Evolutionary conservation across 2,888 invertebrate species (phyloP).

Genomic region (Gonocerus acuteangulatus): DNA sequence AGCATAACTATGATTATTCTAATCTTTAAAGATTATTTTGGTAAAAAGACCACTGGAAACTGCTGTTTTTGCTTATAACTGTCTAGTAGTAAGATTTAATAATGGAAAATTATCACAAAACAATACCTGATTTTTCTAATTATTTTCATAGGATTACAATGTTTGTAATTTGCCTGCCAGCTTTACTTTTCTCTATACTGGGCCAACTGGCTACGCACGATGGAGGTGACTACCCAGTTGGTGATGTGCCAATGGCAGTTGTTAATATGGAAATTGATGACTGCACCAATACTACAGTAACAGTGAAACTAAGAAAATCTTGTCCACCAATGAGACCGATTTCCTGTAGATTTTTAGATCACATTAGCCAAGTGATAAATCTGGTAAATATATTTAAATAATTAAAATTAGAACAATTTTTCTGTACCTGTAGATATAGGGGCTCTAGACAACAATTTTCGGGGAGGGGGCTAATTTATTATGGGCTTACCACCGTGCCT

Average conservation of each 20-base stretch:
- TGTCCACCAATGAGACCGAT: slow-evolving; percentile 26
- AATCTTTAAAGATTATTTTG: no score
- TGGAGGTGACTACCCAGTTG: slow-evolving; percentile 29
- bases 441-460: no score
- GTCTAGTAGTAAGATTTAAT: no score
- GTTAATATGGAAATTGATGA: slow-evolving; percentile 26
- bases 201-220: slow-evolving; percentile 28
- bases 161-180: slow-evolving; percentile 35
- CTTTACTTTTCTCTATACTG: slow-evolving; percentile 30
- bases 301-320: slow-evolving; percentile 4
- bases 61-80: no score
- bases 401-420: no score
- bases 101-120: no score
- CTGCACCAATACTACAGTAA: slow-evolving; percentile 12
- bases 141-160: slow-evolving; percentile 33
- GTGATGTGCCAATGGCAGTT: slow-evolving; percentile 20
- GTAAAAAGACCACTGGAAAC: no score
- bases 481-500: no score
- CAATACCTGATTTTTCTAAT: no score
- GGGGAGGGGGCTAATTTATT: no score
- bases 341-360: slow-evolving; percentile 31
- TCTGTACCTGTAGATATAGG: no score
- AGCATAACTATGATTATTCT: no score
- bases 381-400: slow-evolving; percentile 16
- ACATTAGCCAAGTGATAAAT: slow-evolving; percentile 8